Evolutionary conservation across 2,113 vertebrate species (phyloP).

Genomic region (Pseudonaja textilis): DNA sequence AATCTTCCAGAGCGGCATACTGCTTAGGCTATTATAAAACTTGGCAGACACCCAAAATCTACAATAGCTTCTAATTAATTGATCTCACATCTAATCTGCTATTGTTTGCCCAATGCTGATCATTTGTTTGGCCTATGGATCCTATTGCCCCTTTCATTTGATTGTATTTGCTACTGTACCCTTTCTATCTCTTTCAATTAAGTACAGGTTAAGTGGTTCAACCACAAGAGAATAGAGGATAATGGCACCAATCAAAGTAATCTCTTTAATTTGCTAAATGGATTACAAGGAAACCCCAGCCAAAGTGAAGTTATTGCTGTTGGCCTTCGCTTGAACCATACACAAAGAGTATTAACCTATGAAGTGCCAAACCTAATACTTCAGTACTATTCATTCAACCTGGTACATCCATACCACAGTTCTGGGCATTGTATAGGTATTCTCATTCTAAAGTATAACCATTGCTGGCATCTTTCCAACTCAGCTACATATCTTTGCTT

Average conservation of each 20-base stretch:
- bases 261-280: constrained; percentile 89
- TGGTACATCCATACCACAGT: constrained; percentile 20
- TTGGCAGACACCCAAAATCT: constrained; percentile 80
- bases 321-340: constrained; percentile 85
- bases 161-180: constrained; percentile 87
- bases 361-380: constrained; percentile 67
- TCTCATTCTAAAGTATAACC: constrained; percentile 35
- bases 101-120: constrained; percentile 81
- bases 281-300: constrained; percentile 86
- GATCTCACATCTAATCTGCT: constrained; percentile 87
- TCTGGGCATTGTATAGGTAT: constrained; percentile 36
- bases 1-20: constrained; percentile 76
- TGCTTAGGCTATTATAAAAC: constrained; percentile 80
- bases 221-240: constrained; percentile 83
- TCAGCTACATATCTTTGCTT: constrained; percentile 23
- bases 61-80: constrained; percentile 87
- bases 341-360: constrained; percentile 80
- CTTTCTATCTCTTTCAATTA: constrained; percentile 89
- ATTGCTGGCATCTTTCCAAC: constrained; percentile 38
- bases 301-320: constrained; percentile 83
- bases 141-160: constrained; percentile 81
- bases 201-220: constrained; percentile 90
- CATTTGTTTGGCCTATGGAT: constrained; percentile 85
- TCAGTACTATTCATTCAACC: constrained; percentile 28
- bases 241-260: constrained; percentile 86